Evolutionary conservation across 2,797 vertebrate genomes (phyloP).

Genomic region (Parotocinclus haroldoi): DNA sequence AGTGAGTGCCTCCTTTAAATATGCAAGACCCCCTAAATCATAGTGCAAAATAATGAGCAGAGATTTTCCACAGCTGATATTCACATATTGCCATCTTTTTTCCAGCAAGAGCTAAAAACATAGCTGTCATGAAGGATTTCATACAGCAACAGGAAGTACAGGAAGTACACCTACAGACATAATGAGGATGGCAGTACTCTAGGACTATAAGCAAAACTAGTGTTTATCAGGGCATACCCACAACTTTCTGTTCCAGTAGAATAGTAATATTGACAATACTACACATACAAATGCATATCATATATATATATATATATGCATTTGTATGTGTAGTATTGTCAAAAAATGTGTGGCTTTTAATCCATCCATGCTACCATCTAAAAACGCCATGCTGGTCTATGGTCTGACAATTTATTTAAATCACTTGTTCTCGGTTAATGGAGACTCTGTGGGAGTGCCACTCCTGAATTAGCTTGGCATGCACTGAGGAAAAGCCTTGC

Average conservation of each 20-base stretch:
- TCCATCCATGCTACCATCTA: constrained; percentile 18
- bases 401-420: constrained; percentile 65
- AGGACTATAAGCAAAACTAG: neutral
- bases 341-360: constrained; percentile 18
- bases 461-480: constrained; percentile 76
- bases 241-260: too few relatives aligned
- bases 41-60: constrained; percentile 15
- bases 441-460: constrained; percentile 66
- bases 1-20: constrained; percentile 15
- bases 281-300: too few relatives aligned
- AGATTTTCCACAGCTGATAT: neutral
- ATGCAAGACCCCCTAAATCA: constrained; percentile 12
- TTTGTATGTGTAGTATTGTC: too few relatives aligned
- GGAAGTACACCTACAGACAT: constrained; percentile 1
- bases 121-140: neutral
- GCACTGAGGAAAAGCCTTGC: constrained; percentile 70
- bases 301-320: too few relatives aligned
- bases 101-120: neutral
- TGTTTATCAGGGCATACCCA: neutral
- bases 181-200: constrained; percentile 4
- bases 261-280: too few relatives aligned
- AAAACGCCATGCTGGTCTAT: constrained; percentile 4
- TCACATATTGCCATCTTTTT: neutral
- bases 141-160: neutral
- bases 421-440: constrained; percentile 66